phyloP scores from a whole-genome alignment of 2,888 invertebrate genomes.

The Boloria euphrosyne region DNA sequence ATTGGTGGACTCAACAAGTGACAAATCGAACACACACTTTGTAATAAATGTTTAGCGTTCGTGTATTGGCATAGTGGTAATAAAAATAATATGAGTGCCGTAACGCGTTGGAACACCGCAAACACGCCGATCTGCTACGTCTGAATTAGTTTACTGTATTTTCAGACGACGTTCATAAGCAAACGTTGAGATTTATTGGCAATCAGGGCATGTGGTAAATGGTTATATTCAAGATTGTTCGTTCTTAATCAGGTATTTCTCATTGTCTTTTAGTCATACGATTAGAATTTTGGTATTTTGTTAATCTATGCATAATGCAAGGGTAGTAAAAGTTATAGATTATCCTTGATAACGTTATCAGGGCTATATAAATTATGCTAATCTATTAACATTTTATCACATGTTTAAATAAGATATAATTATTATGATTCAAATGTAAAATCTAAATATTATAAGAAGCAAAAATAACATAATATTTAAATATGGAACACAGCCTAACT shows the following conservation, averaged over 20 bases:
- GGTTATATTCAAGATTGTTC: constrained; percentile 13
- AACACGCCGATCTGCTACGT: constrained; percentile 59
- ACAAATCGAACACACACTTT: constrained; percentile 54
- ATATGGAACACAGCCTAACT: constrained; percentile 32
- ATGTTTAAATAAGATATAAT: too few species aligned
- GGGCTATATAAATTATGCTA: too few species aligned
- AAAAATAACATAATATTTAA: constrained; percentile 23
- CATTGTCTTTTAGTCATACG: background rate
- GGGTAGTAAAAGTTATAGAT: too few species aligned
- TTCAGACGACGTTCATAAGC: constrained; percentile 67
- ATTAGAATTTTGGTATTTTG: too few species aligned
- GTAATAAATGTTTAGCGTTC: constrained; percentile 58
- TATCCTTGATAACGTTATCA: too few species aligned
- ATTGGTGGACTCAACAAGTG: constrained; percentile 45
- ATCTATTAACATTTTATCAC: too few species aligned
- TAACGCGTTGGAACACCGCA: constrained; percentile 56
- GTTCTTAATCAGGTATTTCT: background rate
- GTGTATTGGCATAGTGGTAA: constrained; percentile 61
- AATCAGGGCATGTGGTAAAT: constrained; percentile 63
- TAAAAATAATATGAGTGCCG: constrained; percentile 65
- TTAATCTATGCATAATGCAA: too few species aligned
- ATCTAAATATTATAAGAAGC: constrained; percentile 1
- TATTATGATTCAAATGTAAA: background rate
- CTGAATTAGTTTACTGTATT: constrained; percentile 64
- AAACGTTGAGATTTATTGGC: constrained; percentile 73